phyloP scores from a whole-genome alignment of 2,113 vertebrate species.

The Pachycephala philippinensis region DNA sequence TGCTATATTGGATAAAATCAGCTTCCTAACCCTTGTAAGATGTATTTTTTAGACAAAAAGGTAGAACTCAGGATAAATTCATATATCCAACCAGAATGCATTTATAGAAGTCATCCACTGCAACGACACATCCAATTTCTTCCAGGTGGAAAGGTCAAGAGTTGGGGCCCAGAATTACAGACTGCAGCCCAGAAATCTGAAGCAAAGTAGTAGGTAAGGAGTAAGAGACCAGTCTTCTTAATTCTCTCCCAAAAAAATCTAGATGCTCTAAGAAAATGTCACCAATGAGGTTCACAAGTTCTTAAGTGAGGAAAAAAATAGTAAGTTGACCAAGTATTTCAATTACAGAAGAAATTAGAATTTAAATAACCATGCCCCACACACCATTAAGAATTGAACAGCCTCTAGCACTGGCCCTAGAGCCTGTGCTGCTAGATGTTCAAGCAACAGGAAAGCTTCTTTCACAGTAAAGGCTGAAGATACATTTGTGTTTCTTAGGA shows the following conservation, averaged over 20 bases:
- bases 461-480: not conserved
- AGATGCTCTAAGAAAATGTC: not conserved
- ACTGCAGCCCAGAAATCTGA: not conserved
- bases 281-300: accelerated
- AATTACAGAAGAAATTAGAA: not conserved
- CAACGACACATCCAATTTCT: not conserved
- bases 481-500: not conserved
- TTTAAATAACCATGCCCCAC: not conserved
- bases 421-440: not conserved
- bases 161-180: not conserved
- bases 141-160: not conserved
- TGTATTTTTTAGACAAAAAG: not conserved
- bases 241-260: not conserved
- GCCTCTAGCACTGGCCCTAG: not conserved
- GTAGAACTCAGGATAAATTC: not conserved
- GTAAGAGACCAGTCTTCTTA: not conserved
- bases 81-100: not conserved
- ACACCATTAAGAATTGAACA: not conserved
- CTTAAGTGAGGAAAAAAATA: not conserved
- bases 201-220: not conserved
- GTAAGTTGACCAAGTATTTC: not conserved
- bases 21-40: not conserved
- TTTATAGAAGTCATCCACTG: not conserved
- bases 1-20: not conserved
- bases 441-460: not conserved